phyloP scores from a whole-genome alignment of 2,797 vertebrate genomes.

The Nasua narica region DNA sequence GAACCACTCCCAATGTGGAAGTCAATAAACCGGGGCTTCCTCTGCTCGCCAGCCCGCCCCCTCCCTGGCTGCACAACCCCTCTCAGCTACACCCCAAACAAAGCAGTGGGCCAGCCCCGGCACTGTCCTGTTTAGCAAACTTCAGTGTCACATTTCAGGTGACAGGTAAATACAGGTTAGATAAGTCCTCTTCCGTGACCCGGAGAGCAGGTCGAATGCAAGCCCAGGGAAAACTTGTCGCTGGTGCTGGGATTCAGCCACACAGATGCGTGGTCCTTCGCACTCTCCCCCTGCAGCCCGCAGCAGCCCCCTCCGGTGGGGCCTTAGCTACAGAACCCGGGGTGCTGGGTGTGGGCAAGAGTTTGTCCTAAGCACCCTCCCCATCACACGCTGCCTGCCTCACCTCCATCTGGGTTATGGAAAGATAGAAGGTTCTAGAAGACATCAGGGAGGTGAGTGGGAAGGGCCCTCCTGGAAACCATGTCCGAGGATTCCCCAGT shows the following conservation, averaged over 20 bases:
- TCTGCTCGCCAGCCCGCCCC: not conserved
- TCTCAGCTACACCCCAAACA: not conserved
- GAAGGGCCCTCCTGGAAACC: not conserved
- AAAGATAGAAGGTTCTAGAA: not conserved
- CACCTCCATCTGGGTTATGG: not conserved
- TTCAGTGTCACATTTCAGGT: conserved; percentile 70
- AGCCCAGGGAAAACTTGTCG: conserved; percentile 57
- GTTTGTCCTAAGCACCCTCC: not conserved
- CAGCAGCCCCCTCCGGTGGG: fast-evolving
- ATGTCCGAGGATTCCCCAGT: not conserved
- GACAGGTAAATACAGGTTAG: conserved; percentile 78
- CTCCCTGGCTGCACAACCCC: not conserved
- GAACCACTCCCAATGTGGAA: not conserved
- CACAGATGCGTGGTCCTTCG: conserved; percentile 33
- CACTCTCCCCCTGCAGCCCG: not conserved
- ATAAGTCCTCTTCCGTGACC: conserved; percentile 43
- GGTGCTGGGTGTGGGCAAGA: fast-evolving
- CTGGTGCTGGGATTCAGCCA: conserved; percentile 48
- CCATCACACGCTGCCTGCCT: not conserved
- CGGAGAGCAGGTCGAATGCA: conserved; percentile 64
- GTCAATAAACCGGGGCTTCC: not conserved
- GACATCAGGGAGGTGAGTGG: not conserved
- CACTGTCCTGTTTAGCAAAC: conserved; percentile 55
- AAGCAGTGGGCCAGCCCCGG: not conserved
- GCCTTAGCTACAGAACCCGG: too few relatives aligned